Evolutionary conservation across 35 echinoderm and acorn worm species (phyloP), one percentile per base, ranked within the genome.

Genomic region (Lytechinus variegatus): DNA sequence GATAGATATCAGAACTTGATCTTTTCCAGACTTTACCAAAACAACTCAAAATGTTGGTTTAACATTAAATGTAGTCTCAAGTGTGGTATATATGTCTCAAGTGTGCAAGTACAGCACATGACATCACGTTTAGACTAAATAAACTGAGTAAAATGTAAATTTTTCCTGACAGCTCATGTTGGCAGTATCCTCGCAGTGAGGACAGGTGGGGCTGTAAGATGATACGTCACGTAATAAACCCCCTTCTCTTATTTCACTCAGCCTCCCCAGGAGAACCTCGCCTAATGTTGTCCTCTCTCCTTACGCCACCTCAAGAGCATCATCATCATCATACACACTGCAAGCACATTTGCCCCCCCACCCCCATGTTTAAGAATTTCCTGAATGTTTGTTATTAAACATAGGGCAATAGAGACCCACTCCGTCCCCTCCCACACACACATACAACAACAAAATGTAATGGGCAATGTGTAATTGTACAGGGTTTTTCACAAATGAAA

Each of bases 121-220:
- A 21, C 8, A 79, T 19, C 66, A 3, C 66, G 21, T 79, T 79
- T 79, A 79, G 66, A 79, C 4, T 79, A 79, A 19, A 24, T 79
- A 79, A 79, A 79, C 16, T n/a, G 66, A 79, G 66, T 79, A 79
- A 79, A 79, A 79, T 6, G 19, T 24, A 79, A 16, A 79, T 79
- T n/a, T 79, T 79, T 79, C 66, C 14, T 79, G 66, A 79, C 66
- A 79, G 66, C 66, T 79, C 66, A 79, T n/a, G 66, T 79, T 79
- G 66, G 66, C 66, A 79, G 16, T 7, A 8, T 24, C n/a, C 66
- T 71, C 21, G 8, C n/a, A 24, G 4, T n/a, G 24, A 79, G 66
- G 66, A 60, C 66, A 79, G 66, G 66, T 79, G 66, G 66, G 66
- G 66, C 21, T 8, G 66, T 79, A 79, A 79, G 66, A 79, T 24